Evolutionary conservation across 1,140 invertebrate species (phyloP).

Genomic region (Eupristina koningsbergeri): DNA sequence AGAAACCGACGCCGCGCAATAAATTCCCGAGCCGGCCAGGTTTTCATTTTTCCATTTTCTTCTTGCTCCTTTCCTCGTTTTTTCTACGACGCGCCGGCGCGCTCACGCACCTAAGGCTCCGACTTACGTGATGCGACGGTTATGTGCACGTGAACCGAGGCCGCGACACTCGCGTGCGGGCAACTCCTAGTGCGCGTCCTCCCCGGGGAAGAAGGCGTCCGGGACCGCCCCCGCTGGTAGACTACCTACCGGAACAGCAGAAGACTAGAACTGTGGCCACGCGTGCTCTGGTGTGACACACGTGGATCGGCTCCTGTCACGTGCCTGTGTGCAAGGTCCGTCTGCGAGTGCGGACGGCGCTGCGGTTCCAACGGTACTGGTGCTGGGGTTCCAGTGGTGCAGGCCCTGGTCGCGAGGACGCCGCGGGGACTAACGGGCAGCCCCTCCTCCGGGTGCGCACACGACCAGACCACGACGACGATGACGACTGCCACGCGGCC

Average conservation of each 20-base stretch:
- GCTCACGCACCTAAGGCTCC: not conserved
- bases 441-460: not conserved
- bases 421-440: not conserved
- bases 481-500: not conserved
- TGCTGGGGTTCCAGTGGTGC: not conserved
- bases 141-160: not conserved
- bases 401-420: not conserved
- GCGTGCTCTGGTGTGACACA: not conserved
- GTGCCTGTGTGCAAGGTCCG: not conserved
- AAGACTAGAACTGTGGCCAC: too few relatives aligned
- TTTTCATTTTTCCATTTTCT: not conserved
- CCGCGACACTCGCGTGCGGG: not conserved
- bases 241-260: not conserved
- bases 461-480: not conserved
- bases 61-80: not conserved
- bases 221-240: too few relatives aligned
- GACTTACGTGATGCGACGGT: constrained; percentile 7
- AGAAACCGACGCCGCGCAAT: not conserved
- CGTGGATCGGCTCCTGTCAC: not conserved
- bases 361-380: constrained; percentile 3
- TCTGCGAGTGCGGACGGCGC: not conserved
- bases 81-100: not conserved
- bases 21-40: not conserved
- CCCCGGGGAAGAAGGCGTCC: too few relatives aligned
- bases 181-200: not conserved